phyloP scores from a whole-genome alignment of 2,888 invertebrate species.

The Nudaria mundana region DNA sequence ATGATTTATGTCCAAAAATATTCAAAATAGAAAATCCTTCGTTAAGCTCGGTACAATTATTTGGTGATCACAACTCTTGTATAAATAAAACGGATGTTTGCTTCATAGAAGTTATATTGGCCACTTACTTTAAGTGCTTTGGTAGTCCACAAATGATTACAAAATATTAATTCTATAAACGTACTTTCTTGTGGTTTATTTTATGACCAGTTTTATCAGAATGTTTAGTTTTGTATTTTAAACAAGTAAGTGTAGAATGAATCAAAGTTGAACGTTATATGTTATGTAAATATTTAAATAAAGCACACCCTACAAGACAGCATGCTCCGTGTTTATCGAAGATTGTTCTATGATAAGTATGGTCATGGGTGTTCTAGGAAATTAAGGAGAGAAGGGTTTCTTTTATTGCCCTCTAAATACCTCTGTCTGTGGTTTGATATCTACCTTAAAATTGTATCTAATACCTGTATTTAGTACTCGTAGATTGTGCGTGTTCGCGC shows the following conservation, averaged over 20 bases:
- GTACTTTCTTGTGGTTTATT: slow-evolving; percentile 24
- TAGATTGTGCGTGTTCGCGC: no score
- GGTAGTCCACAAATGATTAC: slow-evolving; percentile 16
- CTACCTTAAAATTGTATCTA: no score
- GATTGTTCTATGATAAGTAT: no score
- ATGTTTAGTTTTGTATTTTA: slow-evolving; percentile 5
- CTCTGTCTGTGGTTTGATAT: no score
- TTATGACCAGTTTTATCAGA: slow-evolving; percentile 6
- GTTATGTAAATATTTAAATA: neutral
- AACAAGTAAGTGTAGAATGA: slow-evolving; percentile 1
- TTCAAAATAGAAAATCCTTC: no score
- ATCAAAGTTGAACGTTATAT: slow-evolving; percentile 1
- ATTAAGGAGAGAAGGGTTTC: no score
- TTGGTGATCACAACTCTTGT: no score
- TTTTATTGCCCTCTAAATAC: no score
- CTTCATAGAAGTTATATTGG: slow-evolving; percentile 3
- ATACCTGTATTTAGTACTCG: no score
- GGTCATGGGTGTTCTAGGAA: no score
- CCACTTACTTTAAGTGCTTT: slow-evolving; percentile 40
- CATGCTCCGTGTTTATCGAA: no score
- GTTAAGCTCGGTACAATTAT: no score
- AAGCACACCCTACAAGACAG: neutral
- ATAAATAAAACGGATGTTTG: neutral
- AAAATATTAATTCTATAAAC: slow-evolving; percentile 8
- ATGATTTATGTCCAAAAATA: neutral